These are phyloP conservation scores for Morpho helenor DNA, from an alignment of 2,888 invertebrate genomes.

Conservation along the genomic window DNA sequence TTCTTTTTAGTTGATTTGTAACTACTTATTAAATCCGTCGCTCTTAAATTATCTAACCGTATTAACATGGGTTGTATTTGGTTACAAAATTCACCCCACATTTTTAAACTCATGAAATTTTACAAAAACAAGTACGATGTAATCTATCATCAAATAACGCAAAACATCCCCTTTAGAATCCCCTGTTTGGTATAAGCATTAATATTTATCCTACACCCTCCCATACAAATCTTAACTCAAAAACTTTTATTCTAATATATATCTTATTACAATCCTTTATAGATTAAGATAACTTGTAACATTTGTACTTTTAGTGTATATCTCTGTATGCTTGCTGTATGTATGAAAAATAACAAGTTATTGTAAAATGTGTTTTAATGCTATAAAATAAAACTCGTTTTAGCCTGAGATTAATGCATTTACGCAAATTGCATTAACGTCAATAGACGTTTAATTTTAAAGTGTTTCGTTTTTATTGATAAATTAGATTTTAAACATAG, in stretches of 20 bases:
- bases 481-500: slow-evolving; percentile 20
- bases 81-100: not conserved
- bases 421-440: too few species aligned
- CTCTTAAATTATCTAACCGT: too few species aligned
- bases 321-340: not conserved
- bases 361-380: not conserved
- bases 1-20: too few species aligned
- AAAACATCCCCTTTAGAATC: slow-evolving; percentile 17
- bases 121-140: slow-evolving; percentile 12
- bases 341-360: not conserved
- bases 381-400: not conserved
- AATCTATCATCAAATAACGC: slow-evolving; percentile 16
- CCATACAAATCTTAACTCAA: not conserved
- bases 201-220: slow-evolving; percentile 20
- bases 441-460: slow-evolving; percentile 7
- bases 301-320: not conserved
- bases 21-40: too few species aligned
- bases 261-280: not conserved
- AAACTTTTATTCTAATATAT: not conserved
- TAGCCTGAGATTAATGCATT: not conserved
- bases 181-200: slow-evolving; percentile 18
- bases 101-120: slow-evolving; percentile 5
- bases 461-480: slow-evolving; percentile 10
- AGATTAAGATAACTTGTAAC: not conserved
- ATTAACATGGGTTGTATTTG: not conserved